Conservation (phyloP, 1,140 invertebrate genomes). For the Dendrolimus punctatus region DNA sequence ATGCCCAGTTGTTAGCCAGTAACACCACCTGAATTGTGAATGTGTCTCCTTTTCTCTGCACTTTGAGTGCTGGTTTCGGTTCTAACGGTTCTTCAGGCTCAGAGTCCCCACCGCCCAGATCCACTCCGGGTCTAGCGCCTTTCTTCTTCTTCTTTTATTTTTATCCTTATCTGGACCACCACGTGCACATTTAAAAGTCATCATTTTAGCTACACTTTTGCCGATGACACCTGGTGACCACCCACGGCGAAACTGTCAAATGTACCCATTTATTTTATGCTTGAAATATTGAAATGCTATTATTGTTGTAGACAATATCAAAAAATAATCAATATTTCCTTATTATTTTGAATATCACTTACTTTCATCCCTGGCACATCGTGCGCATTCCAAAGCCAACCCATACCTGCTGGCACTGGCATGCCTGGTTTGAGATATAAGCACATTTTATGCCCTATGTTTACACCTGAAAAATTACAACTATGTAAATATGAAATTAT, state of each 20-base stretch:
- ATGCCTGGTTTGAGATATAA: constrained; percentile 38
- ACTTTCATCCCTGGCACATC: constrained; percentile 59
- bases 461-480: constrained; percentile 39
- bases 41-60: constrained; percentile 72
- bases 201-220: constrained; percentile 66
- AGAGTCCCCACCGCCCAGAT: constrained; percentile 46
- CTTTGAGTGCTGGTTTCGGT: constrained; percentile 69
- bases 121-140: constrained; percentile 28
- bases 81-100: constrained; percentile 55
- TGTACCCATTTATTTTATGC: too few relatives aligned
- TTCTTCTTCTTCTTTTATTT: constrained; percentile 60
- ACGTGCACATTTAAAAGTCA: constrained; percentile 57
- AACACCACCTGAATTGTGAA: constrained; percentile 69
- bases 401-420: constrained; percentile 71
- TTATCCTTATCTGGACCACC: constrained; percentile 51
- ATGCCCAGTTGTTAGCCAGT: neutral
- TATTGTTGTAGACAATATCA: too few relatives aligned
- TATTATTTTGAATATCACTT: neutral
- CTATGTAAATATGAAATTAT: neutral
- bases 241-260: constrained; percentile 42
- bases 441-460: constrained; percentile 71
- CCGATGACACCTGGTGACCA: constrained; percentile 73
- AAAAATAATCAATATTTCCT: too few relatives aligned
- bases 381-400: constrained; percentile 73
- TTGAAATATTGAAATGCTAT: too few relatives aligned